A percentile compares a stretch with the other conserved stretches of the same genome.
Evolutionary conservation across 2,113 vertebrate genomes (phyloP).

Genomic region (Microcebus jonahi): DNA sequence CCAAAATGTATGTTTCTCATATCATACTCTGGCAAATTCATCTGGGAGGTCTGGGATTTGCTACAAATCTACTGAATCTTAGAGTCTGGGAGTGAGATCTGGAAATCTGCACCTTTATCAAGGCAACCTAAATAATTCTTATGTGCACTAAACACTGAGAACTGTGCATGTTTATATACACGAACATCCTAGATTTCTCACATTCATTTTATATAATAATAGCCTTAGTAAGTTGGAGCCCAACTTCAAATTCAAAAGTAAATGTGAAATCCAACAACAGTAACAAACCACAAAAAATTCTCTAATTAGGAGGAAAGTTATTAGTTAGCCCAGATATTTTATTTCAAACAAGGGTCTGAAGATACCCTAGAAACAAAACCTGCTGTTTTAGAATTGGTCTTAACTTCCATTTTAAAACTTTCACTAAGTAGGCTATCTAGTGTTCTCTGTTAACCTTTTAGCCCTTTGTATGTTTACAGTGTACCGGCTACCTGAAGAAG

Average conservation of each 20-base stretch:
- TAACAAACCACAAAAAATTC: background rate
- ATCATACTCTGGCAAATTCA: background rate
- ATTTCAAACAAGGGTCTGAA: background rate
- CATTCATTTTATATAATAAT: background rate
- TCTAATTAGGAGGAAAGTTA: background rate
- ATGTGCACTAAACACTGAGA: background rate
- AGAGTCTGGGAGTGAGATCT: background rate
- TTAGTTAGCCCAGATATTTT: background rate
- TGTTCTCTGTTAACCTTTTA: background rate
- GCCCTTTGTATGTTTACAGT: background rate
- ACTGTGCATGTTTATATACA: background rate
- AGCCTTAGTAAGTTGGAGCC: background rate
- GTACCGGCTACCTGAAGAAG: background rate
- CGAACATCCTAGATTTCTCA: background rate
- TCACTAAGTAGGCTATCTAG: too few species aligned
- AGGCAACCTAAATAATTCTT: background rate
- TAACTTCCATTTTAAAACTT: background rate
- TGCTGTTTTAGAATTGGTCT: background rate
- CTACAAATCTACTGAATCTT: background rate
- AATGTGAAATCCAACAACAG: background rate
- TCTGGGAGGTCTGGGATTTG: background rate
- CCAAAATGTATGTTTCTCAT: background rate
- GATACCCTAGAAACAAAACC: background rate
- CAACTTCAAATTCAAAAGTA: background rate
- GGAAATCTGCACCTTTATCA: background rate